A percentile compares a stretch with the other conserved stretches of the same genome.
These are phyloP conservation scores for Lytechinus pictus DNA, from an alignment of 35 echinoderm and acorn worm genomes.

Conservation along the genomic window DNA sequence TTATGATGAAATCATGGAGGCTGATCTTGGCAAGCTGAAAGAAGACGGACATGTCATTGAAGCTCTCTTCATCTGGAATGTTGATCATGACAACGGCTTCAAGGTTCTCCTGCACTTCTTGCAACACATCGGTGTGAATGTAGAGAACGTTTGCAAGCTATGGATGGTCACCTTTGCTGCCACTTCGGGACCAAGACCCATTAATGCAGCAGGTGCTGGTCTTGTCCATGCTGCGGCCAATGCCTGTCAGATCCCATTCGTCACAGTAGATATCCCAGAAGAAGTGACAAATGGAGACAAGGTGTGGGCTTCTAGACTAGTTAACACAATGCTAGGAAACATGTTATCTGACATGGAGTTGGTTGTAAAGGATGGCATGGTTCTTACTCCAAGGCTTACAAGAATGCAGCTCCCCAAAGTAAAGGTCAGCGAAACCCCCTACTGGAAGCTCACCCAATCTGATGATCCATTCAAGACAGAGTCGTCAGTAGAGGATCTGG, in stretches of 20 bases:
- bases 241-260: slow-evolving; percentile 57
- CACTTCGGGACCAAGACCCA: neutral
- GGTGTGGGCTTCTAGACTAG: neutral
- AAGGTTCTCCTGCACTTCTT: slow-evolving; percentile 68
- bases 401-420: slow-evolving; percentile 45
- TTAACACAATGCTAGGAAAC: slow-evolving; percentile 45
- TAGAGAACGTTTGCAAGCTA: slow-evolving; percentile 61
- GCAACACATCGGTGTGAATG: slow-evolving; percentile 51
- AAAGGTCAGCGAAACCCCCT: slow-evolving; percentile 21
- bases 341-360: slow-evolving; percentile 60
- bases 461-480: slow-evolving; percentile 5
- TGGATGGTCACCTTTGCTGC: slow-evolving; percentile 69
- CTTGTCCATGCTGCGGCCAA: slow-evolving; percentile 75
- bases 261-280: slow-evolving; percentile 59
- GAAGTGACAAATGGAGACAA: slow-evolving; percentile 60
- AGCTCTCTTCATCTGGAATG: slow-evolving; percentile 62
- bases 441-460: slow-evolving; percentile 67
- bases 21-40: slow-evolving; percentile 43
- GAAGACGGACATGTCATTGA: slow-evolving; percentile 50
- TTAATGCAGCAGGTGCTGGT: slow-evolving; percentile 49
- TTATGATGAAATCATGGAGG: slow-evolving; percentile 51
- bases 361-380: slow-evolving; percentile 24
- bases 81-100: slow-evolving; percentile 19
- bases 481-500: slow-evolving; percentile 55
- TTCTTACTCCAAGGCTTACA: slow-evolving; percentile 49